Conservation (phyloP, 2,113 vertebrate species). For the Calidris pugnax region DNA sequence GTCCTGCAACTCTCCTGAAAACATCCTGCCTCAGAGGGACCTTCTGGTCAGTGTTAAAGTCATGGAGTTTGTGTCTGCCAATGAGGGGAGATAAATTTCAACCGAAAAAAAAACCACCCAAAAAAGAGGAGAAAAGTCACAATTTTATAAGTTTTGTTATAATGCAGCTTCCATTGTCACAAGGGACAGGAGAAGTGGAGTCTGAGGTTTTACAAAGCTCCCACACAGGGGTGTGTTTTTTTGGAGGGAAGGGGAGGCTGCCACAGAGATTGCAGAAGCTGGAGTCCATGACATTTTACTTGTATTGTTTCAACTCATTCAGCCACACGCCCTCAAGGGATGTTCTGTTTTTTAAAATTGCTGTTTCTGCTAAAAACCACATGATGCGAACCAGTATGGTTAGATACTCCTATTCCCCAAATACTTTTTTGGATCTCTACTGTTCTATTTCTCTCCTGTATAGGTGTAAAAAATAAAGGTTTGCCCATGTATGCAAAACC, state of each 20-base stretch:
- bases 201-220: slow-evolving; percentile 14
- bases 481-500: background rate
- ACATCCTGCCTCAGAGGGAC: background rate
- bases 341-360: background rate
- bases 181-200: background rate
- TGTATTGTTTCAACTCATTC: slow-evolving; percentile 7
- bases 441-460: background rate
- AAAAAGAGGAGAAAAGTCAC: background rate
- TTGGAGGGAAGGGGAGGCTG: background rate
- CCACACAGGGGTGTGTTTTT: background rate
- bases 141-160: background rate
- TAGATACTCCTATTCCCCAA: background rate
- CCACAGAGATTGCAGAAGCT: background rate
- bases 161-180: background rate
- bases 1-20: background rate
- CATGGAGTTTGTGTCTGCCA: background rate
- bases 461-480: background rate
- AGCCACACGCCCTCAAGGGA: background rate
- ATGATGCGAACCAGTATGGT: background rate
- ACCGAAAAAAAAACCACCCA: background rate
- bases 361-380: background rate
- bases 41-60: background rate
- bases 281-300: background rate
- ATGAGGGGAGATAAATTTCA: background rate
- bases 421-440: background rate